phyloP scores from a whole-genome alignment of 2,113 vertebrate species.

The Bufo gargarizans region DNA sequence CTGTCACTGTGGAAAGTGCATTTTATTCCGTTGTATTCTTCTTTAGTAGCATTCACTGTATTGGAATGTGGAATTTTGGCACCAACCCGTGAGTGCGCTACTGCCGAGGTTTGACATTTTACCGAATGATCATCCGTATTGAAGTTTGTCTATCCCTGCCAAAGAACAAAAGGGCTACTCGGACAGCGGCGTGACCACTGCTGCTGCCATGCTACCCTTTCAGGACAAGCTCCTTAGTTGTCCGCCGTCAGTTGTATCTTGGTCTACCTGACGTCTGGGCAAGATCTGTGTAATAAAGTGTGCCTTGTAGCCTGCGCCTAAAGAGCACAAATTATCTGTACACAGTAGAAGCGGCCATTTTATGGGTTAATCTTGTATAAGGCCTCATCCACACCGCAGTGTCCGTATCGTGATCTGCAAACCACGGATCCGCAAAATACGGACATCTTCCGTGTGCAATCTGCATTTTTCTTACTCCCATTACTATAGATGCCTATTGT shows the following conservation, averaged over 20 bases:
- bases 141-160: neutral
- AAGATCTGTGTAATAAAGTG: neutral
- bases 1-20: neutral
- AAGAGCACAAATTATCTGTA: neutral
- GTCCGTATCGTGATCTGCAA: too few relatives aligned
- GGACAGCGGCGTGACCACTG: neutral
- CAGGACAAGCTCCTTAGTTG: neutral
- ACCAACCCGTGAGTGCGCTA: slow-evolving; percentile 12
- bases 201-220: neutral
- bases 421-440: too few relatives aligned
- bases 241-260: neutral
- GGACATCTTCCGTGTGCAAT: too few relatives aligned
- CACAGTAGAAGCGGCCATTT: neutral
- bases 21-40: neutral
- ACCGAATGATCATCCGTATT: neutral
- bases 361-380: neutral
- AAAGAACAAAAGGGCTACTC: neutral
- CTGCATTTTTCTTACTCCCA: too few relatives aligned
- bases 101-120: neutral
- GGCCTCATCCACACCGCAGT: too few relatives aligned
- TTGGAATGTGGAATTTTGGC: slow-evolving; percentile 20
- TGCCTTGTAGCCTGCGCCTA: neutral
- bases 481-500: too few relatives aligned
- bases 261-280: neutral
- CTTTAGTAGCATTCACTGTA: slow-evolving; percentile 25